These are phyloP conservation scores for Phlogophora meticulosa DNA, from an alignment of 2,888 invertebrate species.

Conservation along the genomic window DNA sequence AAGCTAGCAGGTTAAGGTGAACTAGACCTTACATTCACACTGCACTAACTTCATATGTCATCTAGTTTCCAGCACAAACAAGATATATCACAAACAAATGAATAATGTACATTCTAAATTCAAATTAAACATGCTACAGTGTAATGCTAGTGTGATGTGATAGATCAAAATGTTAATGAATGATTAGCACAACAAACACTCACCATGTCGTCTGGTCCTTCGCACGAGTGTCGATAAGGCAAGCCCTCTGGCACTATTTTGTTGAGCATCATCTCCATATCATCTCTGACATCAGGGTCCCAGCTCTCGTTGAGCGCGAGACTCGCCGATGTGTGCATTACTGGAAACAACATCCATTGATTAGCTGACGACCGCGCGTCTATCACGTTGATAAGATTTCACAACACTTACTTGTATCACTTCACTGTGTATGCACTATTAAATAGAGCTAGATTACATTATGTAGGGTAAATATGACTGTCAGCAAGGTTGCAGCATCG, in stretches of 20 bases:
- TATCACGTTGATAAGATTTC: slow-evolving; percentile 47
- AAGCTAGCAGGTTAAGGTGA: neutral
- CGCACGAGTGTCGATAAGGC: slow-evolving; percentile 98
- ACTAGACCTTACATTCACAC: slow-evolving; percentile 15
- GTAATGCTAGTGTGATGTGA: slow-evolving; percentile 11
- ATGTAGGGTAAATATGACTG: slow-evolving; percentile 80
- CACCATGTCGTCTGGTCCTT: slow-evolving; percentile 99
- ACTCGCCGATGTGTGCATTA: slow-evolving; percentile 99
- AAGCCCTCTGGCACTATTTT: slow-evolving; percentile 99
- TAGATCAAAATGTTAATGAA: slow-evolving; percentile 24
- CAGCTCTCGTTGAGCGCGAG: slow-evolving; percentile 99
- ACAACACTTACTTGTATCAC: slow-evolving; percentile 60
- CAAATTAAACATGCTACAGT: slow-evolving; percentile 42
- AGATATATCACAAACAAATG: slow-evolving; percentile 45
- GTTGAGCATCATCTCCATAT: slow-evolving; percentile 99
- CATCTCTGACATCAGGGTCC: slow-evolving; percentile 99
- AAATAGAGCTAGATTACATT: slow-evolving; percentile 70
- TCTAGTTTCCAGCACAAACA: neutral
- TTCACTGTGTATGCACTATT: slow-evolving; percentile 62
- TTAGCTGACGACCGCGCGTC: slow-evolving; percentile 76
- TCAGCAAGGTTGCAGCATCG: slow-evolving; percentile 82
- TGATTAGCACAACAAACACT: slow-evolving; percentile 76
- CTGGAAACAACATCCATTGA: slow-evolving; percentile 92
- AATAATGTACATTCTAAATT: slow-evolving; percentile 31
- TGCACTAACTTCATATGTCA: slow-evolving; percentile 38